Conservation (phyloP, 2,888 invertebrate genomes). For the Xylota sylvarum region DNA sequence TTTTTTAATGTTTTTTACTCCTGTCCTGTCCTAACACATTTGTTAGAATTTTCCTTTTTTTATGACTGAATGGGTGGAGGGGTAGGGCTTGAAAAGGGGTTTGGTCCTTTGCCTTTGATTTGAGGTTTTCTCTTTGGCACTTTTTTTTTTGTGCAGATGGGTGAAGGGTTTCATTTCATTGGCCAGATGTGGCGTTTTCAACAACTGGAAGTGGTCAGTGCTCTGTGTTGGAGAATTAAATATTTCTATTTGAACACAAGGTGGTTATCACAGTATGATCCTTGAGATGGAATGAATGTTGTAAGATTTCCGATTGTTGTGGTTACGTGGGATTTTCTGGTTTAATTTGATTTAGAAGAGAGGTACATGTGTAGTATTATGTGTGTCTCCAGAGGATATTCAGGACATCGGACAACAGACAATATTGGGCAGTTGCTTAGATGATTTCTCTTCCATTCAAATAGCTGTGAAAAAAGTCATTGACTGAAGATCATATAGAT, state of each 20-base stretch:
- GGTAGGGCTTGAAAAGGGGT: background rate
- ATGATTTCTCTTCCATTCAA: no score
- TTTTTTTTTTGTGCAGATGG: background rate
- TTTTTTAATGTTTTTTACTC: background rate
- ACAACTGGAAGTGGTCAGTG: slow-evolving; percentile 3
- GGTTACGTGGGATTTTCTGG: background rate
- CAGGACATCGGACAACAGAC: no score
- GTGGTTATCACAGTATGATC: background rate
- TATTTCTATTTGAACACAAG: slow-evolving; percentile 6
- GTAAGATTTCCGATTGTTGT: background rate
- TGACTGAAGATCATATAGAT: no score
- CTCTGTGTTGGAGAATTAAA: background rate
- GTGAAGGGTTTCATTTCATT: slow-evolving; percentile 11
- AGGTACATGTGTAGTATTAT: background rate
- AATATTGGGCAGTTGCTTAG: no score
- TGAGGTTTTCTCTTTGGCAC: slow-evolving; percentile 1
- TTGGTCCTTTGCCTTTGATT: slow-evolving; percentile 38
- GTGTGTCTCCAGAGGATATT: background rate
- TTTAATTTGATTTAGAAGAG: background rate
- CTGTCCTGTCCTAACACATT: slow-evolving; percentile 40
- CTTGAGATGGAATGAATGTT: background rate
- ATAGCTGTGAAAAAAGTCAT: no score
- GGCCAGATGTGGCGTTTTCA: slow-evolving; percentile 25
- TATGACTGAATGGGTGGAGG: background rate
- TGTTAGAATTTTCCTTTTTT: slow-evolving; percentile 34